Conservation (phyloP, 2,797 vertebrate genomes). For the Hippoglossus hippoglossus region DNA sequence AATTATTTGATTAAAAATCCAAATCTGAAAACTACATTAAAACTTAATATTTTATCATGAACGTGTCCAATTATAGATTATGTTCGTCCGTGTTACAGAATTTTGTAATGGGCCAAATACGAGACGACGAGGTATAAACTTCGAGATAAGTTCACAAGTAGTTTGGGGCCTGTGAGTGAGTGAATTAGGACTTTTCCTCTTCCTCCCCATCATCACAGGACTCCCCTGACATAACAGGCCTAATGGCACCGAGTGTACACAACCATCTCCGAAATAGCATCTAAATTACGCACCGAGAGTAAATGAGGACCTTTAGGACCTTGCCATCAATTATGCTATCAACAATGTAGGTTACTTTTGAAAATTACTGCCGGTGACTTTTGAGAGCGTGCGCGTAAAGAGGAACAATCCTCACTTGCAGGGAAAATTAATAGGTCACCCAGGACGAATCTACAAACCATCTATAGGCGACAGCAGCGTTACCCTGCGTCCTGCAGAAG, state of each 20-base stretch:
- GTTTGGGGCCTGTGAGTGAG: constrained; percentile 53
- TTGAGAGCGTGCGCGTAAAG: constrained; percentile 41
- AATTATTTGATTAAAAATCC: constrained; percentile 36
- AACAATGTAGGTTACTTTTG: constrained; percentile 60
- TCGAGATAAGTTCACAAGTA: constrained; percentile 53
- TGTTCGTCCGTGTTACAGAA: constrained; percentile 18
- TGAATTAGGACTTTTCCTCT: constrained; percentile 32
- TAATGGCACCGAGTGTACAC: constrained; percentile 58
- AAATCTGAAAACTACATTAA: constrained; percentile 40
- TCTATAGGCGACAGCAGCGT: constrained; percentile 31
- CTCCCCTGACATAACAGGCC: constrained; percentile 54
- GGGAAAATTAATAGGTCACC: constrained; percentile 65
- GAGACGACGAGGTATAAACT: constrained; percentile 49
- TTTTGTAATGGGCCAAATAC: constrained; percentile 46
- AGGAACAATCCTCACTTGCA: constrained; percentile 54
- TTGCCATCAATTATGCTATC: constrained; percentile 63
- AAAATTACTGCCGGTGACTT: constrained; percentile 30
- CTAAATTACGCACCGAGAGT: constrained; percentile 64
- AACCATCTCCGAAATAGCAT: constrained; percentile 57
- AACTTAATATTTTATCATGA: constrained; percentile 39
- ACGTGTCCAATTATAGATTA: constrained; percentile 50
- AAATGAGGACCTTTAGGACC: constrained; percentile 68
- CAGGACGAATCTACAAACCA: constrained; percentile 51
- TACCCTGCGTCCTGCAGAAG: constrained; percentile 56
- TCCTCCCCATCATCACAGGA: constrained; percentile 29